A percentile compares a stretch with the other conserved stretches of the same genome.
Conservation (phyloP, 2,113 vertebrate species). For the Macaca mulatta region DNA sequence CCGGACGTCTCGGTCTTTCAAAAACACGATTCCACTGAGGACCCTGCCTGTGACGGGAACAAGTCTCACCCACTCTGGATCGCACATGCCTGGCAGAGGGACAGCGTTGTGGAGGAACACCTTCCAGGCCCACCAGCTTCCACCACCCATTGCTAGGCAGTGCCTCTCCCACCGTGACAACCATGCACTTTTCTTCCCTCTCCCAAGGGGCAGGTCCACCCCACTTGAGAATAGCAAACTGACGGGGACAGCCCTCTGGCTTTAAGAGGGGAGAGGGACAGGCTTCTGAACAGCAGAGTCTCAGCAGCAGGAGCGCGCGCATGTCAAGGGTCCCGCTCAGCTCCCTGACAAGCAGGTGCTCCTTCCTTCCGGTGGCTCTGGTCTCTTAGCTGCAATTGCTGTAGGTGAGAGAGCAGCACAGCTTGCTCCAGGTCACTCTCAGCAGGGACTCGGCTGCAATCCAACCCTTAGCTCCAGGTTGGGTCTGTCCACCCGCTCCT, state of each 20-base stretch:
- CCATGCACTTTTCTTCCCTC: not conserved
- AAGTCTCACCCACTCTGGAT: not conserved
- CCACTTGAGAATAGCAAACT: not conserved
- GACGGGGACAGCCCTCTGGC: not conserved
- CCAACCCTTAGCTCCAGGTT: not conserved
- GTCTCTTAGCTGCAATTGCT: not conserved
- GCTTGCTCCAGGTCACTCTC: not conserved
- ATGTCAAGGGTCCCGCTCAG: not conserved
- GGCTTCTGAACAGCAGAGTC: not conserved
- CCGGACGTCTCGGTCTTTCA: not conserved
- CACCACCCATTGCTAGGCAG: not conserved
- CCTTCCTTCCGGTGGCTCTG: too few species aligned
- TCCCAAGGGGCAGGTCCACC: too few species aligned
- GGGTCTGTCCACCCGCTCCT: not conserved
- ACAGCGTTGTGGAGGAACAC: not conserved
- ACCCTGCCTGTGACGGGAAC: not conserved
- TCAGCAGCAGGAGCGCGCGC: not conserved
- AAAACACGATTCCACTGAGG: not conserved
- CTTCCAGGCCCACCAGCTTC: not conserved
- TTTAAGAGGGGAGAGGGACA: not conserved
- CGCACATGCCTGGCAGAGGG: not conserved
- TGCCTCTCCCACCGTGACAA: not conserved
- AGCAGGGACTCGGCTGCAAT: not conserved
- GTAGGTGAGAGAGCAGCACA: not conserved
- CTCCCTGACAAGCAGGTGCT: not conserved